A percentile compares a stretch with the other conserved stretches of the same genome.
phyloP scores from a whole-genome alignment of 1,140 invertebrate species.

The Heliconius hermathena region DNA sequence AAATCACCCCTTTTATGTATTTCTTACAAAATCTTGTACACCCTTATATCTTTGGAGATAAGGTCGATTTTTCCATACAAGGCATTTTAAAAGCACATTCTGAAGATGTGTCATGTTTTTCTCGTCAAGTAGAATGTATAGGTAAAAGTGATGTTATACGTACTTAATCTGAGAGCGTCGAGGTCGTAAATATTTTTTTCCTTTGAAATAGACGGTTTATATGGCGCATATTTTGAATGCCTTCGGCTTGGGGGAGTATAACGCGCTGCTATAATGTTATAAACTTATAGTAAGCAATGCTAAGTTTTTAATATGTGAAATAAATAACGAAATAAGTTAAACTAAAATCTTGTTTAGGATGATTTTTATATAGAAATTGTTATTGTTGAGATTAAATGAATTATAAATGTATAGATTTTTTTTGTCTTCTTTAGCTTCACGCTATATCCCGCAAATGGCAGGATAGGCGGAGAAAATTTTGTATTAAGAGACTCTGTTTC shows the following conservation, averaged over 20 bases:
- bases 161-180: slow-evolving; percentile 57
- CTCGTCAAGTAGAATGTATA: slow-evolving; percentile 45
- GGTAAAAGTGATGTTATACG: slow-evolving; percentile 54
- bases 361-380: too few species aligned
- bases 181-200: slow-evolving; percentile 53
- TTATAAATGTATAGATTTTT: too few species aligned
- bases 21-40: slow-evolving; percentile 23
- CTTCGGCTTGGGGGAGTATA: background rate
- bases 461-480: too few species aligned
- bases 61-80: slow-evolving; percentile 40
- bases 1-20: slow-evolving; percentile 47
- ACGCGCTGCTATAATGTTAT: background rate
- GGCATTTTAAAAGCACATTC: slow-evolving; percentile 31
- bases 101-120: slow-evolving; percentile 54
- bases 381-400: too few species aligned
- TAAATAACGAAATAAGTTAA: too few species aligned
- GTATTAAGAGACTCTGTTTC: too few species aligned
- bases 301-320: too few species aligned
- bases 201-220: slow-evolving; percentile 16
- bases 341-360: too few species aligned
- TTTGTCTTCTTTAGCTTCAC: too few species aligned
- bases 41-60: slow-evolving; percentile 29
- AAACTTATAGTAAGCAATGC: background rate
- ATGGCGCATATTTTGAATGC: slow-evolving; percentile 6
- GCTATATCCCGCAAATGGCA: too few species aligned